Percentiles rank a stretch among this genome's conserved stretches.
Conservation (phyloP, 2,113 vertebrate genomes). For the Paraplagusia blochii region DNA sequence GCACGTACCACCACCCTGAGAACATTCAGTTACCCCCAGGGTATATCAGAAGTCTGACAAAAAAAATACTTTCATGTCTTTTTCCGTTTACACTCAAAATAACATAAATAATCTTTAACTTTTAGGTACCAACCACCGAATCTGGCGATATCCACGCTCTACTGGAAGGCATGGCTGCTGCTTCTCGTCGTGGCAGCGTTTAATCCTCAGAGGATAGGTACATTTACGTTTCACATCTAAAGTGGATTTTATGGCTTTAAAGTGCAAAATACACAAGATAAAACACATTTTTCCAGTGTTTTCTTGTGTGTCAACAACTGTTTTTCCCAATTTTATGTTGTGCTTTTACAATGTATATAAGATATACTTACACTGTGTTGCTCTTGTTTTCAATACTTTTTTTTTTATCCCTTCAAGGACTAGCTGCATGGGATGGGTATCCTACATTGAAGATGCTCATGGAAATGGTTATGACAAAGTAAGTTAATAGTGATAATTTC, state of each 20-base stretch:
- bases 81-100: not conserved
- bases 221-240: not conserved
- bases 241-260: not conserved
- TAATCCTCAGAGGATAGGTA: conserved; percentile 97
- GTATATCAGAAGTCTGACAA: conserved; percentile 65
- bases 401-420: conserved; percentile 70
- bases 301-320: not conserved
- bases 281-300: not conserved
- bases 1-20: conserved; percentile 97
- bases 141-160: conserved; percentile 93
- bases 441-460: conserved; percentile 98
- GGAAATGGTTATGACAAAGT: conserved; percentile 99
- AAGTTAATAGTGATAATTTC: conserved; percentile 11
- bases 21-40: conserved; percentile 96
- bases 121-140: conserved; percentile 93
- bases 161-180: conserved; percentile 98
- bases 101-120: conserved; percentile 30
- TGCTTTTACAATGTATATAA: too few relatives aligned
- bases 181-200: conserved; percentile 93
- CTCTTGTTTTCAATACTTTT: not conserved
- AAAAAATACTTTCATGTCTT: not conserved
- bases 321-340: too few relatives aligned
- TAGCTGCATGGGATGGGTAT: conserved; percentile 96
- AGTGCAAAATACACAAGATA: too few relatives aligned
- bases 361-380: not conserved